Base-by-base conservation (phyloP, 2,113 vertebrate species). In the Psammodynastes pulverulentus region DNA sequence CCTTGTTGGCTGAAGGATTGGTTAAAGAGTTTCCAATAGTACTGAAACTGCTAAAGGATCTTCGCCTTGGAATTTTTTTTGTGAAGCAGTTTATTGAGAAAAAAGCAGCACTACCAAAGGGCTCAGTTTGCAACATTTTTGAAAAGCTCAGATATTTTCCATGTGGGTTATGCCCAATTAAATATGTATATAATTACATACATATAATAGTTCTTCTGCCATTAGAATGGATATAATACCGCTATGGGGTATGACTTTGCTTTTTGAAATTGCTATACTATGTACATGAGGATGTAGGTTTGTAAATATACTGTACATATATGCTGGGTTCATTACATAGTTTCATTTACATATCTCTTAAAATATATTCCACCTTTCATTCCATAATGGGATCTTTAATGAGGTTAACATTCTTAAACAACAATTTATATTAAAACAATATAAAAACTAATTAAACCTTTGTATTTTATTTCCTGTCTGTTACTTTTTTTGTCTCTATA, bases 401-500 rank as follows among this genome's bases (percentile, higher is more conserved):
- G 21, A 39, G 15, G 21, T 48, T 24, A 79, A 79, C 4, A 90
- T 49, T 12, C 19, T 51, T 90, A 51, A 89, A 62, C 24, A 89
- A 48, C 88, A 89, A 90, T 49, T 90, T 51, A 49, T 45, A 43
- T 84, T 48, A 51, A 90, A 84, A 52, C 34, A 90, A 90, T 90
- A 84, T 84, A 34, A 90, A 90, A 90, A 43, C 19, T 4, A 90
- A 90, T 84, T 53, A 84, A 90, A 90, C 72, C 19, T 79, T 79
- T 43, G 72, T 9, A 79, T 43, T 79, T 79, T 79, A 43, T 79
- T 79, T 79, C 72, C 72, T 79, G 34, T 79, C 34, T 79, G 34
- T 43, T 79, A 43, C 34, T 43, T 79, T 49, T 49, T 79, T 79
- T 79, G 17, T 43, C 72, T 79, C 7, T 79, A 43, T 79, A 79